Conservation (phyloP, 1,140 invertebrate species). For the Microplitis demolitor region DNA sequence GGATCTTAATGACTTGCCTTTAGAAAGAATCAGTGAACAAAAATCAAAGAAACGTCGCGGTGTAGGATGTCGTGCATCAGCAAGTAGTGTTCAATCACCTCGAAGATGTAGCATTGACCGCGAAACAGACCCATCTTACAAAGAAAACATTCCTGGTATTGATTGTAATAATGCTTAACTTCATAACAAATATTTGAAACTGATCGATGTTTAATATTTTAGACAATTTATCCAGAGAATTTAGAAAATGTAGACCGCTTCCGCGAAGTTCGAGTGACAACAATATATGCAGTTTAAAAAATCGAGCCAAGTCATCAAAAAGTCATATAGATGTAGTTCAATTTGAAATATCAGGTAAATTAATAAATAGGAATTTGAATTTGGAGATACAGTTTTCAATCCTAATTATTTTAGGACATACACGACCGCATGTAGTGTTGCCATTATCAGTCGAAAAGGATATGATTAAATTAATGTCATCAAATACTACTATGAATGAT, state of each 20-base stretch:
- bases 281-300: constrained; percentile 53
- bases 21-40: constrained; percentile 84
- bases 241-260: constrained; percentile 50
- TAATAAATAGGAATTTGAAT: neutral
- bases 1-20: constrained; percentile 86
- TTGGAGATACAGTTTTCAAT: neutral
- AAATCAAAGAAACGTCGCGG: constrained; percentile 73
- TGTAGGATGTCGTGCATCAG: constrained; percentile 57
- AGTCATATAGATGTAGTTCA: constrained; percentile 41
- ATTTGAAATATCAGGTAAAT: constrained; percentile 53
- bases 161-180: neutral
- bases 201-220: constrained; percentile 9
- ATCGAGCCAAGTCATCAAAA: constrained; percentile 46
- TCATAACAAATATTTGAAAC: neutral
- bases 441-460: no score
- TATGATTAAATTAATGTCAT: no score
- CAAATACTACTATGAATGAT: no score
- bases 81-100: constrained; percentile 54
- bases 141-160: constrained; percentile 49
- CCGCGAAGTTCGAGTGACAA: constrained; percentile 57
- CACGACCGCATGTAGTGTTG: no score
- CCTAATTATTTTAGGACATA: no score
- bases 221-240: constrained; percentile 54
- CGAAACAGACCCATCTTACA: constrained; percentile 46
- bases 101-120: constrained; percentile 53